Evolutionary conservation across 2,797 vertebrate species (phyloP).

Genomic region (Pseudotriccus pelzelni): DNA sequence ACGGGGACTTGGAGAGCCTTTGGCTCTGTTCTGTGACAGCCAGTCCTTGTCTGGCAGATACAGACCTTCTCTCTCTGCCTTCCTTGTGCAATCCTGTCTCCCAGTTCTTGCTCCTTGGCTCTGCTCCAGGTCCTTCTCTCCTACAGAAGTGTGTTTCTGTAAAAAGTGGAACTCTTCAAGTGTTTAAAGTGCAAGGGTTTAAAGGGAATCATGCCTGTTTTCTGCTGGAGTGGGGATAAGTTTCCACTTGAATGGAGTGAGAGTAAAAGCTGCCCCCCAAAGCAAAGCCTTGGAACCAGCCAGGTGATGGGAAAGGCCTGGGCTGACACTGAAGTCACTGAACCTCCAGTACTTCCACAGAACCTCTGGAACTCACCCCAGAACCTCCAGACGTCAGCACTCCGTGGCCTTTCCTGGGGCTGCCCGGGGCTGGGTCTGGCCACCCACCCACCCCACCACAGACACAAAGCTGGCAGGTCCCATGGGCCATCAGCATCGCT

Average conservation of each 20-base stretch:
- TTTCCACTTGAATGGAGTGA: background rate
- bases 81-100: background rate
- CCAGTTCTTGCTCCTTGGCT: background rate
- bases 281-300: background rate
- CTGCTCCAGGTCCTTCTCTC: background rate
- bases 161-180: background rate
- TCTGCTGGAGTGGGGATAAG: background rate
- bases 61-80: background rate
- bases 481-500: accelerated
- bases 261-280: background rate
- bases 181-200: background rate
- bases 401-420: accelerated
- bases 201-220: background rate
- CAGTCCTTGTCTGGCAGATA: background rate
- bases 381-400: background rate
- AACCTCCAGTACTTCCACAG: background rate
- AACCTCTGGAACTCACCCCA: background rate
- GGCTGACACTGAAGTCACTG: background rate
- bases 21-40: background rate
- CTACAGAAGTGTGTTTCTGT: background rate
- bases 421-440: background rate
- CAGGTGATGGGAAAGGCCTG: background rate
- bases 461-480: background rate
- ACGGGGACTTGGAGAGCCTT: background rate
- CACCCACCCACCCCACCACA: background rate